Evolutionary conservation across 1,140 invertebrate species (phyloP).

Genomic region (Trissolcus basalis): DNA sequence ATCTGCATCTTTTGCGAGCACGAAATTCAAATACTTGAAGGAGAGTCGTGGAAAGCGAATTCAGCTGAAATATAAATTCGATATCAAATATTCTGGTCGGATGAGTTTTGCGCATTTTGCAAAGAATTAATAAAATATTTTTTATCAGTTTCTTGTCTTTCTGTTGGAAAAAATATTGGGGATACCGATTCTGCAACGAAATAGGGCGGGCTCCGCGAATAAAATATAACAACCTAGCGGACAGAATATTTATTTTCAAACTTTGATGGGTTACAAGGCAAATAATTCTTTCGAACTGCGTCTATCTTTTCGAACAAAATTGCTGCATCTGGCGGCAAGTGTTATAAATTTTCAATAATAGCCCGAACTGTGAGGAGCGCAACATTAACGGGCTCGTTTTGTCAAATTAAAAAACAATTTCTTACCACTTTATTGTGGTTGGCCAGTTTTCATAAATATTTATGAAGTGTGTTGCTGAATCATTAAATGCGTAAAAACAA

Average conservation of each 20-base stretch:
- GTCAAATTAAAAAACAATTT: conserved; percentile 28
- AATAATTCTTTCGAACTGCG: conserved; percentile 23
- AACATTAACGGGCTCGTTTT: conserved; percentile 23
- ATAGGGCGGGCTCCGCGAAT: conserved; percentile 14
- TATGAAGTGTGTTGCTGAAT: not conserved
- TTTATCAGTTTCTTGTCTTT: not conserved
- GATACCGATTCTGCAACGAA: not conserved
- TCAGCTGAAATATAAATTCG: no score
- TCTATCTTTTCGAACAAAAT: conserved; percentile 4
- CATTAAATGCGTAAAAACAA: not conserved
- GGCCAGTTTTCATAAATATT: conserved; percentile 7
- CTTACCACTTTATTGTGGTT: not conserved
- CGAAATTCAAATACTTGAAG: not conserved
- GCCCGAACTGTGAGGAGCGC: conserved; percentile 2
- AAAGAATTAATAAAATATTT: not conserved
- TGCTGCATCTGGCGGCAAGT: conserved; percentile 11
- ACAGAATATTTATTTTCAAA: conserved; percentile 29
- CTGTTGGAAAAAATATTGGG: not conserved
- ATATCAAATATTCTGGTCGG: not conserved
- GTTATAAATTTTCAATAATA: conserved; percentile 32
- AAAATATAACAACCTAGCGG: conserved; percentile 24
- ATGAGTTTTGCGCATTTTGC: not conserved
- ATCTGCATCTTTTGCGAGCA: conserved; percentile 8
- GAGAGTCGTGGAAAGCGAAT: no score
- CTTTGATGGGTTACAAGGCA: conserved; percentile 17